Conservation (phyloP, 2,113 vertebrate species). For the Empidonax traillii region DNA sequence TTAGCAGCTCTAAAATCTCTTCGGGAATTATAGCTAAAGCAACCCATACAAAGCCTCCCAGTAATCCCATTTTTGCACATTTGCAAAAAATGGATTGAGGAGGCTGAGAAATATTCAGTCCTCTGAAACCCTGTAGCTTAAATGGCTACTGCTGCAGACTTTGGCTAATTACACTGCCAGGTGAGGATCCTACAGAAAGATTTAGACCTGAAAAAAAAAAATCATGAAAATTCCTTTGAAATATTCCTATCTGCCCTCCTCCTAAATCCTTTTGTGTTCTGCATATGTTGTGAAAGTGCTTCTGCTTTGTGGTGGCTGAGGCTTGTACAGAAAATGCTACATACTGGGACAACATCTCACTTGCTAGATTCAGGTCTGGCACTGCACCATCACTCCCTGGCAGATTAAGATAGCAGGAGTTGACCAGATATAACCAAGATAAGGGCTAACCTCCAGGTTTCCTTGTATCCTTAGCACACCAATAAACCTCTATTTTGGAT, state of each 20-base stretch:
- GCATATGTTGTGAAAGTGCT: not conserved
- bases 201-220: not conserved
- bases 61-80: slow-evolving; percentile 59
- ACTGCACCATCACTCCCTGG: not conserved
- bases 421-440: not conserved
- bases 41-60: slow-evolving; percentile 12
- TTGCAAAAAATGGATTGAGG: slow-evolving; percentile 27
- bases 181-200: not conserved
- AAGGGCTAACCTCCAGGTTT: not conserved
- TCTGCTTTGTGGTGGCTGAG: not conserved
- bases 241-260: not conserved
- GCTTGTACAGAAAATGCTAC: not conserved
- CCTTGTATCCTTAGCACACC: rapidly evolving
- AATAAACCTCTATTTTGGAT: not conserved
- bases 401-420: not conserved
- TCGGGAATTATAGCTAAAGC: not conserved
- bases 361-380: not conserved
- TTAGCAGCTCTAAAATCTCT: slow-evolving; percentile 39
- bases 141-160: not conserved
- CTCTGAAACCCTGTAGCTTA: not conserved
- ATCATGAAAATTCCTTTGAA: not conserved
- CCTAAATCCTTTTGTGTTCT: not conserved
- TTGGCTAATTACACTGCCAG: not conserved
- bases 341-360: not conserved
- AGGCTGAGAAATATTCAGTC: not conserved